These are phyloP conservation scores for Silurus aristotelis DNA, from an alignment of 2,797 vertebrate genomes.

Conservation along the genomic window DNA sequence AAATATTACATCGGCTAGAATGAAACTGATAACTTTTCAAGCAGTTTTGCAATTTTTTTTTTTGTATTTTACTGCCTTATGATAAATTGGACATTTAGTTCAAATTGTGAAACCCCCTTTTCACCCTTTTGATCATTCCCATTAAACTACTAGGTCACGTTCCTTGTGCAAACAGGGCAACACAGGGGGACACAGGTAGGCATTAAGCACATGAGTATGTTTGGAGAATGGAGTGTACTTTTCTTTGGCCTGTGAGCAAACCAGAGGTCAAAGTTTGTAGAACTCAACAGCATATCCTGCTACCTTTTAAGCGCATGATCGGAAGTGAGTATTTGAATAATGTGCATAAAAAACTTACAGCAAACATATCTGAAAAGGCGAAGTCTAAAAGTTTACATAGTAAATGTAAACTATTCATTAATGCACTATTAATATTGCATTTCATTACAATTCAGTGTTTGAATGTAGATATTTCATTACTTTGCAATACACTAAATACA, in stretches of 20 bases:
- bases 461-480: background rate
- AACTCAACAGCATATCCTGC: background rate
- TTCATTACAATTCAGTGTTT: background rate
- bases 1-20: background rate
- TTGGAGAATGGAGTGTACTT: slow-evolving; percentile 6
- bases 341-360: background rate
- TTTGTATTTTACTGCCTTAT: background rate
- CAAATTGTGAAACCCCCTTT: background rate
- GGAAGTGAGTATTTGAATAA: background rate
- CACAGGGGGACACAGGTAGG: background rate
- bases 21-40: background rate
- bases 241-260: background rate
- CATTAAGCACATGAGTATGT: background rate
- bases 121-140: background rate
- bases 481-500: background rate
- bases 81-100: background rate
- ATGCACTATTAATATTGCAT: background rate
- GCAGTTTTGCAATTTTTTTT: background rate
- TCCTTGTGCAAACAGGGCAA: slow-evolving; percentile 7
- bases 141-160: background rate
- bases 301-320: background rate
- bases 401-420: background rate
- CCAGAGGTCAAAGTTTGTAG: background rate
- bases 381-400: too few relatives aligned
- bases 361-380: background rate